Conservation (phyloP, 1,140 invertebrate species). For the Thaumetopoea pityocampa region DNA sequence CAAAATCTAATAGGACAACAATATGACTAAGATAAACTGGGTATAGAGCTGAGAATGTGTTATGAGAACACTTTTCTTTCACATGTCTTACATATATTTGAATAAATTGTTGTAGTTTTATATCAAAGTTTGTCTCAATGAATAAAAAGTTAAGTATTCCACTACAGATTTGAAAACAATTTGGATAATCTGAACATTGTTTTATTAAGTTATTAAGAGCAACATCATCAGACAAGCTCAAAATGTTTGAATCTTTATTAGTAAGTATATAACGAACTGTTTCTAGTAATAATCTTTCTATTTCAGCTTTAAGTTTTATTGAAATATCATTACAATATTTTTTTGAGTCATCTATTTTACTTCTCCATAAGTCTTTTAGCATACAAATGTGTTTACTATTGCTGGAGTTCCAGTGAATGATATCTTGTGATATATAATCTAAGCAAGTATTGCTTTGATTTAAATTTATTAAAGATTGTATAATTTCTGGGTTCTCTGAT, state of each 20-base stretch:
- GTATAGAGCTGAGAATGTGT: slow-evolving; percentile 37
- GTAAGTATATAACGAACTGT: slow-evolving; percentile 25
- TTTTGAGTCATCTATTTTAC: slow-evolving; percentile 6
- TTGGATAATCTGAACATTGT: slow-evolving; percentile 31
- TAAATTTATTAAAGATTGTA: slow-evolving; percentile 53
- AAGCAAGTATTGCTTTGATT: slow-evolving; percentile 27
- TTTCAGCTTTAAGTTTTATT: slow-evolving; percentile 47
- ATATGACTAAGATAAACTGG: slow-evolving; percentile 32
- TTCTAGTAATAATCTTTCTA: slow-evolving; percentile 47
- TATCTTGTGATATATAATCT: slow-evolving; percentile 29
- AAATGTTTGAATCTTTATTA: slow-evolving; percentile 22
- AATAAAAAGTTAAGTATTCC: slow-evolving; percentile 48
- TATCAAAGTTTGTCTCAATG: slow-evolving; percentile 42
- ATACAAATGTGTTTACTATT: slow-evolving; percentile 26
- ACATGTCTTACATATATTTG: slow-evolving; percentile 35
- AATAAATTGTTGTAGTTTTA: slow-evolving; percentile 36
- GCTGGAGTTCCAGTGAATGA: slow-evolving; percentile 42
- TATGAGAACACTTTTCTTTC: slow-evolving; percentile 23
- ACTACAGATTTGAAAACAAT: slow-evolving; percentile 54
- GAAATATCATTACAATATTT: slow-evolving; percentile 32
- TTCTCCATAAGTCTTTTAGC: slow-evolving; percentile 26
- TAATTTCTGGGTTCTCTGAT: slow-evolving; percentile 41
- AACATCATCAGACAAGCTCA: slow-evolving; percentile 24
- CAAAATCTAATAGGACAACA: slow-evolving; percentile 45
- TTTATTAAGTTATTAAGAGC: slow-evolving; percentile 29